These are phyloP conservation scores for Hyalella azteca DNA, from an alignment of 2,888 invertebrate genomes.

Conservation along the genomic window DNA sequence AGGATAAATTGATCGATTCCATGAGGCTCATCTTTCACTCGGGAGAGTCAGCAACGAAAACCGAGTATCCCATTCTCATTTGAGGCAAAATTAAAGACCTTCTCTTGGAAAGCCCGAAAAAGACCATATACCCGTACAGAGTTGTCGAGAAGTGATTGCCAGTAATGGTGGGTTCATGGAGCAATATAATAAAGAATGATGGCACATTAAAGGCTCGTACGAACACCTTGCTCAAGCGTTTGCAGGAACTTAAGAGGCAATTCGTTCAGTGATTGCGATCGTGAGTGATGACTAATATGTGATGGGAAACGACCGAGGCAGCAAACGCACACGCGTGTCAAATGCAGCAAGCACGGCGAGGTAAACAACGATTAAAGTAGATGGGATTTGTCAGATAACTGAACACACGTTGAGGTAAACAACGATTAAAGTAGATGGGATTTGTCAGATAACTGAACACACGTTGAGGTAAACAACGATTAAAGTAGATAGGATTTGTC, in stretches of 20 bases:
- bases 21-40: not conserved
- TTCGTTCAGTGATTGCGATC: constrained; percentile 27
- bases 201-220: constrained; percentile 26
- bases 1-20: no score
- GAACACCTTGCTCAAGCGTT: constrained; percentile 27
- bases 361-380: no score
- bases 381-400: no score
- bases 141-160: constrained; percentile 6
- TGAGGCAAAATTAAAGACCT: not conserved
- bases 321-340: not conserved
- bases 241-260: constrained; percentile 25
- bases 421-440: no score
- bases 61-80: constrained; percentile 6
- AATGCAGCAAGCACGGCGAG: not conserved
- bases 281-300: constrained; percentile 28
- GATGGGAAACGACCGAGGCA: not conserved
- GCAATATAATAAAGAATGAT: constrained; percentile 32
- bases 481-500: no score
- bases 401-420: no score
- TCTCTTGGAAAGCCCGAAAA: not conserved
- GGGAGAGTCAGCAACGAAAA: not conserved
- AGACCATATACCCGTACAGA: not conserved
- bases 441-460: no score
- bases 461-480: no score
- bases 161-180: constrained; percentile 4